A percentile compares a stretch with the other conserved stretches of the same genome.
phyloP scores from a whole-genome alignment of 2,888 invertebrate genomes.

The Cosmorhoe ocellata region DNA sequence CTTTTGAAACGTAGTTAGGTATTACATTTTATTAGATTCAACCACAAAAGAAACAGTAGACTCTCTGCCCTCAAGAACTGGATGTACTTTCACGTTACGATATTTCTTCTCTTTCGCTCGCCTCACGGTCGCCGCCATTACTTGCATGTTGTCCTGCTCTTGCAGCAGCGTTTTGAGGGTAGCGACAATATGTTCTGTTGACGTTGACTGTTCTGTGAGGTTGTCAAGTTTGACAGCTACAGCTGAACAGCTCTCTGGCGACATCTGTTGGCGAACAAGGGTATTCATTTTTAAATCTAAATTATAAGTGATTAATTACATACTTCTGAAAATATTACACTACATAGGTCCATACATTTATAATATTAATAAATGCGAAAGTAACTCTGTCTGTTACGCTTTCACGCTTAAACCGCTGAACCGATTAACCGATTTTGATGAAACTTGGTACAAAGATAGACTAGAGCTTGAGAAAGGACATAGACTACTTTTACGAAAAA shows the following conservation, averaged over 20 bases:
- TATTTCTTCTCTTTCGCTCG: constrained; percentile 41
- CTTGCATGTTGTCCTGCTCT: constrained; percentile 53
- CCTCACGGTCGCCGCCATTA: constrained; percentile 46
- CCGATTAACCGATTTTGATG: too few species aligned
- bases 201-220: constrained; percentile 38
- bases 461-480: too few species aligned
- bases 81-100: constrained; percentile 47
- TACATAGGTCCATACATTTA: too few species aligned
- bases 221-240: constrained; percentile 62
- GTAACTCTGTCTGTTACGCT: too few species aligned
- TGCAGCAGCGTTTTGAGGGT: constrained; percentile 28
- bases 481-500: too few species aligned
- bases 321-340: too few species aligned
- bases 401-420: too few species aligned
- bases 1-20: too few species aligned
- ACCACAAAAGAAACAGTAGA: constrained; percentile 56
- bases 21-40: constrained; percentile 23
- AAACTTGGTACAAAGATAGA: too few species aligned
- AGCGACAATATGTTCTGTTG: constrained; percentile 38
- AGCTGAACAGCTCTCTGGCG: constrained; percentile 58
- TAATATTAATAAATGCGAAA: too few species aligned
- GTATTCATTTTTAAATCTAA: too few species aligned
- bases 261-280: constrained; percentile 44
- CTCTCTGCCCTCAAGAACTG: constrained; percentile 46
- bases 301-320: too few species aligned